These are phyloP conservation scores for Cnemophilus loriae DNA, from an alignment of 2,113 vertebrate genomes.

Conservation along the genomic window DNA sequence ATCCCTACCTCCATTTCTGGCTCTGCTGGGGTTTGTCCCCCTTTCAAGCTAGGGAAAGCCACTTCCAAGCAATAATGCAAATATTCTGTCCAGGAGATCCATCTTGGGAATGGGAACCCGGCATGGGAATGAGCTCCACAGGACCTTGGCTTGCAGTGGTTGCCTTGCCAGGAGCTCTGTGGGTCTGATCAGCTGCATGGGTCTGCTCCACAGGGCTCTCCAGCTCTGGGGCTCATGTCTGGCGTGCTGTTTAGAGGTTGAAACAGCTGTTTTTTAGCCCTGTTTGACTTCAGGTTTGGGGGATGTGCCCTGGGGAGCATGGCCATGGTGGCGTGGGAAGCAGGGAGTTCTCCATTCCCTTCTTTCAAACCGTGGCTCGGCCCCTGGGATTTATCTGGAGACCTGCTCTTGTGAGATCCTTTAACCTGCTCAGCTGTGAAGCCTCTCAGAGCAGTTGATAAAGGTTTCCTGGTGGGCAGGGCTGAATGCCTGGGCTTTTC, in stretches of 20 bases:
- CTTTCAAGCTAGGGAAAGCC: background rate
- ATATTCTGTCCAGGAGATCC: background rate
- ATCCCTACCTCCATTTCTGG: background rate
- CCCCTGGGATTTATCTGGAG: background rate
- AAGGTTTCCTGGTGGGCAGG: background rate
- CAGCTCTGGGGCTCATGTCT: background rate
- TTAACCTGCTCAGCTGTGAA: background rate
- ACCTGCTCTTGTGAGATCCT: background rate
- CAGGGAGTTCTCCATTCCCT: background rate
- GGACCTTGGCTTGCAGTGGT: fast-evolving
- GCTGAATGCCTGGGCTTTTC: background rate
- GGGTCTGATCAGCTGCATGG: background rate
- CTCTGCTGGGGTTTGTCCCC: background rate
- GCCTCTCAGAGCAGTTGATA: background rate
- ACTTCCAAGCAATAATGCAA: background rate
- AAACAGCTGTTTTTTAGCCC: background rate
- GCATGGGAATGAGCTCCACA: fast-evolving
- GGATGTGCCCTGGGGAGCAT: background rate
- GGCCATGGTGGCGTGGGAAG: fast-evolving
- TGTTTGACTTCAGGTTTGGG: background rate
- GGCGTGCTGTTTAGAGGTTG: background rate
- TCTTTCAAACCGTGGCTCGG: fast-evolving
- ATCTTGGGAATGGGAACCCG: background rate
- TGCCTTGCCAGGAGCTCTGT: background rate
- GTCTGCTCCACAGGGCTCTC: background rate